phyloP scores from a whole-genome alignment of 1,140 invertebrate species.

The Ceratina australensis region DNA sequence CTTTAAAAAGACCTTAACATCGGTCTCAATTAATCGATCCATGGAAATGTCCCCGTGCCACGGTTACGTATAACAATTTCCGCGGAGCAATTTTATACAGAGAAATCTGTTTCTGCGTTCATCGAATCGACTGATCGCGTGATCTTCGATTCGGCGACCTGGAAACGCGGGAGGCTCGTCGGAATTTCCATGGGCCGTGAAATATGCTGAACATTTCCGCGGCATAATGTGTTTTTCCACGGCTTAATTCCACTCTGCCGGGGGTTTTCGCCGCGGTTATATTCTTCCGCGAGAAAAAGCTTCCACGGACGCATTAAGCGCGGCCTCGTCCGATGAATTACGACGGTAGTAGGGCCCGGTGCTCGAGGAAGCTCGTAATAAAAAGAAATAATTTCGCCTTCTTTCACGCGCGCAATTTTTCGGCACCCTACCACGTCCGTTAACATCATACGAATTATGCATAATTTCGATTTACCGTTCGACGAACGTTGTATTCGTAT shows the following conservation, averaged over 20 bases:
- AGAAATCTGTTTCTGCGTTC: background rate
- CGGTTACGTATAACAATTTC: no score
- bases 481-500: no score
- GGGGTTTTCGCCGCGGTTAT: constrained; percentile 1
- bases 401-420: background rate
- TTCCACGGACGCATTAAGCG: constrained; percentile 28
- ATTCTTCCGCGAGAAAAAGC: background rate
- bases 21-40: no score
- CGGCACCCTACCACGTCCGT: background rate
- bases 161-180: background rate
- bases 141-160: background rate
- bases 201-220: constrained; percentile 4
- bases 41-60: no score
- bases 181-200: constrained; percentile 11
- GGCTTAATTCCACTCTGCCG: constrained; percentile 10
- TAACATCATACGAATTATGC: no score
- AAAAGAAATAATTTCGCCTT: background rate
- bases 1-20: no score
- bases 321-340: constrained; percentile 11
- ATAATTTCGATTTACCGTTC: background rate
- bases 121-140: background rate
- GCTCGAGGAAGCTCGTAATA: background rate
- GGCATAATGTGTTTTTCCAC: constrained; percentile 8
- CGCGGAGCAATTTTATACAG: no score
- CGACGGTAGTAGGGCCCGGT: background rate